Conservation (phyloP, 2,113 vertebrate genomes). For the Osmerus eperlanus region DNA sequence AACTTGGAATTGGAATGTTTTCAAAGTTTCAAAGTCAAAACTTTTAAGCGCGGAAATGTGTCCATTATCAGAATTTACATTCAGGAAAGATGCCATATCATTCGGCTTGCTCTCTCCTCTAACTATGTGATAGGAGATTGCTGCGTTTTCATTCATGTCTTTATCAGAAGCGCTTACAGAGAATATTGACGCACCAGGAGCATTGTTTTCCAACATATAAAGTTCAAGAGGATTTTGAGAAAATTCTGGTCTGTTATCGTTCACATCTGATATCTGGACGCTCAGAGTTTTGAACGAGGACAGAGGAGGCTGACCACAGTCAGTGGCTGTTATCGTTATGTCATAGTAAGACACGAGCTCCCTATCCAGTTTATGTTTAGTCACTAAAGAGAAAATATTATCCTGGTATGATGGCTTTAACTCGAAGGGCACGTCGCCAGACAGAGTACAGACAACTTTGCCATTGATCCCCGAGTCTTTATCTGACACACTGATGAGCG, state of each 20-base stretch:
- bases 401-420: constrained; percentile 66
- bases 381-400: constrained; percentile 63
- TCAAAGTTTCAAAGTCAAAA: constrained; percentile 47
- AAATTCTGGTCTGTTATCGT: constrained; percentile 63
- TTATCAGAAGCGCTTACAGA: constrained; percentile 56
- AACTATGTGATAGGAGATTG: constrained; percentile 45
- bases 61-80: constrained; percentile 52
- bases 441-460: constrained; percentile 51
- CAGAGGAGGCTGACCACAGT: constrained; percentile 57
- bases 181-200: constrained; percentile 46
- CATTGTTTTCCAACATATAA: constrained; percentile 65
- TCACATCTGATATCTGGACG: constrained; percentile 62
- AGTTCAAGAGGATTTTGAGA: constrained; percentile 48
- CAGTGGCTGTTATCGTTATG: constrained; percentile 53
- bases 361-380: constrained; percentile 52
- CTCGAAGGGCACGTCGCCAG: constrained; percentile 53
- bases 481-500: constrained; percentile 64
- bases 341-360: constrained; percentile 54
- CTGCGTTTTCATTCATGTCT: constrained; percentile 59
- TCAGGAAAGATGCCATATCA: constrained; percentile 43
- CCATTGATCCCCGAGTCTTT: constrained; percentile 57
- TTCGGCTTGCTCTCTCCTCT: constrained; percentile 3
- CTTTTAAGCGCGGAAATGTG: constrained; percentile 33
- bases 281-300: constrained; percentile 45
- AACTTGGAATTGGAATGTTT: constrained; percentile 41